Conservation (phyloP, 1,140 invertebrate species). For the Orussus abietinus region DNA sequence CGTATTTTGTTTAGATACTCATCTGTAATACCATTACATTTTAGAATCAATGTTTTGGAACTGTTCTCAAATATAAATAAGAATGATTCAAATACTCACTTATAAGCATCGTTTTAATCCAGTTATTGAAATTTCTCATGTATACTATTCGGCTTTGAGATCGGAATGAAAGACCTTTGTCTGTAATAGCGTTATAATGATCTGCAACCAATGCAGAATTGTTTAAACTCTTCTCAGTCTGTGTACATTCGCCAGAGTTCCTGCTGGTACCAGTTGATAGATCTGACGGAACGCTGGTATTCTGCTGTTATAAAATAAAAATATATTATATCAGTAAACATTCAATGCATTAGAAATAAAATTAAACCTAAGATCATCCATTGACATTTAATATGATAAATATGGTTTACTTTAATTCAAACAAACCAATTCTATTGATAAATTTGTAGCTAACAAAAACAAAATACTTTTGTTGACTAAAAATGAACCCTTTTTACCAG, state of each 20-base stretch:
- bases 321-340: too few relatives aligned
- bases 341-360: too few relatives aligned
- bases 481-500: too few relatives aligned
- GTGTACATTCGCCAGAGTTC: slow-evolving; percentile 5
- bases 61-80: slow-evolving; percentile 3
- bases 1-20: slow-evolving; percentile 66
- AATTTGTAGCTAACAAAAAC: too few relatives aligned
- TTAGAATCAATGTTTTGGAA: slow-evolving; percentile 5
- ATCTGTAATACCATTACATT: slow-evolving; percentile 35
- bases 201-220: slow-evolving; percentile 68
- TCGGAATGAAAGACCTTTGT: slow-evolving; percentile 74
- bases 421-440: too few relatives aligned
- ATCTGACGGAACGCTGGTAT: slow-evolving; percentile 13
- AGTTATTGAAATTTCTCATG: slow-evolving; percentile 97
- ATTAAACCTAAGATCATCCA: too few relatives aligned
- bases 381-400: too few relatives aligned
- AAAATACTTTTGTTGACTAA: too few relatives aligned
- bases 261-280: slow-evolving; percentile 9
- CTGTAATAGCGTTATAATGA: slow-evolving; percentile 82
- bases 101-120: slow-evolving; percentile 95
- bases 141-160: slow-evolving; percentile 86
- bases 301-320: too few relatives aligned
- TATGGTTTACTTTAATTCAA: too few relatives aligned
- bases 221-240: slow-evolving; percentile 20
- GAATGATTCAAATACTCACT: slow-evolving; percentile 48